A percentile compares a stretch with the other conserved stretches of the same genome.
Conservation (phyloP, 2,797 vertebrate genomes). For the Phaenicophaeus curvirostris region DNA sequence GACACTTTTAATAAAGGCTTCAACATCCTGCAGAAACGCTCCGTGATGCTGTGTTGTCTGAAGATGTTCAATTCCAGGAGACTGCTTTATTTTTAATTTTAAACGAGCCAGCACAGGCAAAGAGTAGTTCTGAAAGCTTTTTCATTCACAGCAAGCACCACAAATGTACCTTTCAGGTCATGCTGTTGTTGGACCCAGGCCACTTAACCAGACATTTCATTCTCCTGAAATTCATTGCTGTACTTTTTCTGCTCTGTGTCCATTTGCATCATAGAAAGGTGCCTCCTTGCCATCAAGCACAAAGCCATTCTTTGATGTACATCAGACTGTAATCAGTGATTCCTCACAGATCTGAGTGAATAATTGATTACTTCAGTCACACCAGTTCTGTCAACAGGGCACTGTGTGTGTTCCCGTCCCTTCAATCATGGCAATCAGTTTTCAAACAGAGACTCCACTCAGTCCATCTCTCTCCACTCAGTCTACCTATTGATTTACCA, state of each 20-base stretch:
- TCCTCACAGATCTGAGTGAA: not conserved
- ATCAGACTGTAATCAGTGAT: not conserved
- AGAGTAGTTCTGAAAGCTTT: not conserved
- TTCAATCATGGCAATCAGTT: not conserved
- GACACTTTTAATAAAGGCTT: not conserved
- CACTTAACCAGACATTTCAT: not conserved
- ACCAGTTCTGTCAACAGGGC: not conserved
- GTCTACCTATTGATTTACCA: not conserved
- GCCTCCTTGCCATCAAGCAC: not conserved
- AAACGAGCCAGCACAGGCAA: not conserved
- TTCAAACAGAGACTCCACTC: not conserved
- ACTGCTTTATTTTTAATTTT: rapidly evolving
- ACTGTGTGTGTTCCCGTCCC: not conserved
- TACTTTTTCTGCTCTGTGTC: not conserved
- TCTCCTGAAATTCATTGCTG: not conserved
- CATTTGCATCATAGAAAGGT: not conserved
- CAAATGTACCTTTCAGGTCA: not conserved
- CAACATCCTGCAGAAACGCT: not conserved
- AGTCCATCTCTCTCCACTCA: too few species aligned
- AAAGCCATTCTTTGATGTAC: not conserved
- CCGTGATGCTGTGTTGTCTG: rapidly evolving
- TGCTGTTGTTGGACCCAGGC: not conserved
- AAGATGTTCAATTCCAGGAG: not conserved
- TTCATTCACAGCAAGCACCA: not conserved
- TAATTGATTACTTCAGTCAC: not conserved